Evolutionary conservation across 1,140 invertebrate genomes (phyloP).

Genomic region (Agrilus planipennis): DNA sequence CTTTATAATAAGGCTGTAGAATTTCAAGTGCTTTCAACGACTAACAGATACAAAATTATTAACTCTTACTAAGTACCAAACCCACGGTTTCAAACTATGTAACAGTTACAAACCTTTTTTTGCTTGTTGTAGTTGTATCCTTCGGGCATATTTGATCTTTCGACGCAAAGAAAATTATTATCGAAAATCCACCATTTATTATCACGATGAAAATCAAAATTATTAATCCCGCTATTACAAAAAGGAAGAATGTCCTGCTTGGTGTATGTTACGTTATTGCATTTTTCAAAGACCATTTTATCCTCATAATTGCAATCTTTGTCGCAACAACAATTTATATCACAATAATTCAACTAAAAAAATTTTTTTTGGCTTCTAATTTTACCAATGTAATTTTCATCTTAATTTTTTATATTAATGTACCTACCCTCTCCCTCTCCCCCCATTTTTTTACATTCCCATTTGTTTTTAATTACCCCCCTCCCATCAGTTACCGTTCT

Average conservation of each 20-base stretch:
- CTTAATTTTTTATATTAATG: too few species aligned
- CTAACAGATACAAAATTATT: slow-evolving; percentile 12
- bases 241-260: slow-evolving; percentile 29
- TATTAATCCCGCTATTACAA: slow-evolving; percentile 33
- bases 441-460: too few species aligned
- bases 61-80: too few species aligned
- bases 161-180: slow-evolving; percentile 46
- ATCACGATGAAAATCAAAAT: slow-evolving; percentile 36
- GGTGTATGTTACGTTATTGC: slow-evolving; percentile 26
- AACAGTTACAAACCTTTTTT: slow-evolving; percentile 17
- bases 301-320: slow-evolving; percentile 46
- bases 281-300: slow-evolving; percentile 43
- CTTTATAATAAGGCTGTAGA: slow-evolving; percentile 10
- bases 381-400: too few species aligned
- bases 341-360: slow-evolving; percentile 44
- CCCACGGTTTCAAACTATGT: too few species aligned
- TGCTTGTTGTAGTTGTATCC: slow-evolving; percentile 22
- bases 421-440: too few species aligned
- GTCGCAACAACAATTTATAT: slow-evolving; percentile 69
- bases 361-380: not conserved
- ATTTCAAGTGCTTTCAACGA: slow-evolving; percentile 15
- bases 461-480: too few species aligned
- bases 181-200: slow-evolving; percentile 29
- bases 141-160: slow-evolving; percentile 42
- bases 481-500: too few species aligned